Conservation (phyloP, 2,888 invertebrate genomes). For the Troilus luridus region DNA sequence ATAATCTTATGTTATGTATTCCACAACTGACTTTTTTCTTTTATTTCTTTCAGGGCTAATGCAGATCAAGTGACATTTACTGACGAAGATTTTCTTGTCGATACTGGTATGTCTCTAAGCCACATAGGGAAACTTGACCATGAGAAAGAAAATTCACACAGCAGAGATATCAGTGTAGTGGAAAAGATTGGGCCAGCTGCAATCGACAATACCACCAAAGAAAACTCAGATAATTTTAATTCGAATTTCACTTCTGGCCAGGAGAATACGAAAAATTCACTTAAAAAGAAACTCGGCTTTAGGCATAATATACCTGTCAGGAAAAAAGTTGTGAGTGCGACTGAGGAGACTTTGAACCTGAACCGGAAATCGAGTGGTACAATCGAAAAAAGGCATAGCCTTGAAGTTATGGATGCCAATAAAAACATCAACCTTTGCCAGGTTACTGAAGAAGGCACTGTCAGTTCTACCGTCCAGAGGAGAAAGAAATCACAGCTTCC, state of each 20-base stretch:
- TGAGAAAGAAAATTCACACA: neutral
- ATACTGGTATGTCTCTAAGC: slow-evolving; percentile 52
- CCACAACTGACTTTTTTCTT: neutral
- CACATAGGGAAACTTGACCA: neutral
- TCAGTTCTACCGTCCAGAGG: slow-evolving; percentile 16
- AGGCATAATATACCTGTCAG: slow-evolving; percentile 53
- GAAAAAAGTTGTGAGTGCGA: slow-evolving; percentile 46
- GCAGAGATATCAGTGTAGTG: neutral
- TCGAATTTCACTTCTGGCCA: slow-evolving; percentile 13
- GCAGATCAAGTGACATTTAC: slow-evolving; percentile 43
- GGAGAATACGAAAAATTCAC: neutral
- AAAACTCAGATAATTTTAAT: slow-evolving; percentile 26
- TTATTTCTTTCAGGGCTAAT: slow-evolving; percentile 26
- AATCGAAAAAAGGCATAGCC: slow-evolving; percentile 61
- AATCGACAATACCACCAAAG: neutral
- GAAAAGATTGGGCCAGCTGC: neutral
- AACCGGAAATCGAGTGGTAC: neutral
- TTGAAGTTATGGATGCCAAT: slow-evolving; percentile 61
- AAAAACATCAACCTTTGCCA: slow-evolving; percentile 48
- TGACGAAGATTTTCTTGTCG: slow-evolving; percentile 54
- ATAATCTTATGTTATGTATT: neutral
- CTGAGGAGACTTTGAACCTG: neutral
- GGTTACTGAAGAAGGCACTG: neutral
- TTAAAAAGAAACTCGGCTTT: slow-evolving; percentile 29
- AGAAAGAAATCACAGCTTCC: slow-evolving; percentile 62